Base-by-base conservation (phyloP, 2,113 vertebrate genomes). In the Ammospiza caudacuta region DNA sequence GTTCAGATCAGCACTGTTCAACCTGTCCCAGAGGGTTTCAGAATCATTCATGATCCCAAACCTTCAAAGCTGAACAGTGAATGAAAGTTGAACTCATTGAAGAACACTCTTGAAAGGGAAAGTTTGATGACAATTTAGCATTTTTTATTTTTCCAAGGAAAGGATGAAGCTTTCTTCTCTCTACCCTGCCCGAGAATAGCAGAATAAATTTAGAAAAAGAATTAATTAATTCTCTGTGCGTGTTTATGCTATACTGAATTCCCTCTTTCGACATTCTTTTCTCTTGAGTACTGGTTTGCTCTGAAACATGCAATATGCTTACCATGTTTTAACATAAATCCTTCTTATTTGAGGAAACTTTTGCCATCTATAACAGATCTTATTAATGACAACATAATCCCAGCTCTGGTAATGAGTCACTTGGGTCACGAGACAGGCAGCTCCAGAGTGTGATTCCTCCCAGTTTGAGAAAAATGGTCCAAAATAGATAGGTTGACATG, bases 1-100 rank as follows among this genome's bases (percentile, higher is more conserved):
- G 59, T 88, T 93, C 79, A 91, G 35, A 90, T 87, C 16, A 85
- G 9, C 52, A 11, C 28, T 4, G 1, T 27, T 66, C 25, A 89
- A 79, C 46, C 6, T 83, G 55, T 88, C 61, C 62, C 83, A 75
- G 57, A 22, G 15, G 83, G 92, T 97, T 96, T 97, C 95, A 87
- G 78, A 94, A 96, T 97, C 74, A 95, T 95, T 96, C 95, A 97
- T 51, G 73, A 90, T 79, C 41, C 77, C 61, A 87, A 90, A 61
- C 41, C 80, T 93, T 95, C 92, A 97, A 94, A 94, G 64, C 7
- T 73, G n/a, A 95, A 43, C 62, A 68, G 58, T 87, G 78, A 95
- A 91, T 90, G 91, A 97, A 96, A 91, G 89, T 62, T 73, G 15
- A 95, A 83, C 61, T 94, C 73, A 88, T 94, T 87, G 79, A 92